Percentiles rank a stretch among this genome's conserved stretches.
These are phyloP conservation scores for Mus minutoides DNA, from an alignment of 2,797 vertebrate genomes.

Conservation along the genomic window DNA sequence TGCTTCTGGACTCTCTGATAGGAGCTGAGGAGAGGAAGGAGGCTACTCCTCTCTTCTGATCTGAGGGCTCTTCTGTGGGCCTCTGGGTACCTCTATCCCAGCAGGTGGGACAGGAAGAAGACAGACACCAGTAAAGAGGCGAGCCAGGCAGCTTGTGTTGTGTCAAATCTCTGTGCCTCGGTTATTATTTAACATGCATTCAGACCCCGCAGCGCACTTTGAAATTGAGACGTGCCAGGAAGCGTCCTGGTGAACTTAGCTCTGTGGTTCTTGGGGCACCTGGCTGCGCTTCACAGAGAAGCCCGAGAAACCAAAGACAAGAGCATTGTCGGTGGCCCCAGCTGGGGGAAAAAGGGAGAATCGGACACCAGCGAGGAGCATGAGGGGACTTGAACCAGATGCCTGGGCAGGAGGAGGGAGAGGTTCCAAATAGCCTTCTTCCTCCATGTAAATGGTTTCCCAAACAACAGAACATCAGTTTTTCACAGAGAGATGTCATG, in stretches of 20 bases:
- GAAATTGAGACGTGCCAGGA: constrained; percentile 69
- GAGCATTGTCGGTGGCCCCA: constrained; percentile 59
- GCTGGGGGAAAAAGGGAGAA: constrained; percentile 39
- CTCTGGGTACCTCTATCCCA: background rate
- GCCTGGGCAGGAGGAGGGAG: background rate
- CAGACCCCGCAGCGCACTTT: constrained; percentile 60
- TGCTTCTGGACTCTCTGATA: background rate
- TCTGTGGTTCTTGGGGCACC: constrained; percentile 58
- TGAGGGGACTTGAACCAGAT: constrained; percentile 50
- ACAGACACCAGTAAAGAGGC: background rate
- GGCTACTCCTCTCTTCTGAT: background rate
- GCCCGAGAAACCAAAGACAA: constrained; percentile 59
- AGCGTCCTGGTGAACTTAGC: constrained; percentile 52
- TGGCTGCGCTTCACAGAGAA: constrained; percentile 78
- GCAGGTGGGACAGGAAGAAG: background rate
- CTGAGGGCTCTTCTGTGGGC: background rate
- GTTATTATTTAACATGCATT: constrained; percentile 7
- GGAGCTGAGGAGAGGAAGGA: fast-evolving
- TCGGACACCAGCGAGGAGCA: background rate
- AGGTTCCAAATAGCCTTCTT: background rate
- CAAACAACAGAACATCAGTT: constrained; percentile 10
- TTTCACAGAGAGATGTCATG: background rate
- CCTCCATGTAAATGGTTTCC: background rate
- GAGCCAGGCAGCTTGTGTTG: fast-evolving
- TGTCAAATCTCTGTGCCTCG: background rate